phyloP scores from a whole-genome alignment of 1,140 invertebrate genomes.

The Drosophila seguyi region DNA sequence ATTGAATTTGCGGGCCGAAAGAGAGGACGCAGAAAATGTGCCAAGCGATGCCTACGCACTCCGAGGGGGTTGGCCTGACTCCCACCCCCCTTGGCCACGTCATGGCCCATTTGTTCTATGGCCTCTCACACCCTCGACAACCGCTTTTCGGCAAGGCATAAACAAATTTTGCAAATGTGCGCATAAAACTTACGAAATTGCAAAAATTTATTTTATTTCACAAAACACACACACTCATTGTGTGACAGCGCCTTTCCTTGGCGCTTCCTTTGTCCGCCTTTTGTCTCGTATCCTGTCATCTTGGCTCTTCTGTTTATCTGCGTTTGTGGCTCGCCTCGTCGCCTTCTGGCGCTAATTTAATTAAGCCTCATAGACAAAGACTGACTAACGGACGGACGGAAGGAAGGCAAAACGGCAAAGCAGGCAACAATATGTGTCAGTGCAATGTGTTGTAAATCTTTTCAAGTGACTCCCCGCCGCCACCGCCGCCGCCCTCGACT shows the following conservation, averaged over 20 bases:
- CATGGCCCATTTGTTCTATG: conserved; percentile 46
- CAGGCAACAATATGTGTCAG: conserved; percentile 66
- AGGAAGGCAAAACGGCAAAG: not conserved
- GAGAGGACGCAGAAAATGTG: conserved; percentile 22
- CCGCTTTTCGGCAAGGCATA: conserved; percentile 48
- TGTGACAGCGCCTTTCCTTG: conserved; percentile 19
- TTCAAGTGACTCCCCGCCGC: conserved; percentile 41
- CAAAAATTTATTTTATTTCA: conserved; percentile 66
- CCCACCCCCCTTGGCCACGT: conserved; percentile 20
- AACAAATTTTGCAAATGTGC: conserved; percentile 75
- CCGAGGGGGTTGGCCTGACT: not conserved
- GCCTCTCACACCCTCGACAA: conserved; percentile 8
- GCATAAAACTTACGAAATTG: conserved; percentile 80
- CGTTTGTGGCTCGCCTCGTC: conserved; percentile 54
- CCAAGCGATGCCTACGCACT: conserved; percentile 39
- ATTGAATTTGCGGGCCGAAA: conserved; percentile 66
- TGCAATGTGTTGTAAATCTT: conserved; percentile 73
- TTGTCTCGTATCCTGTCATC: conserved; percentile 29
- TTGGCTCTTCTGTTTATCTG: conserved; percentile 44
- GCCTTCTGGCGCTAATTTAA: conserved; percentile 78
- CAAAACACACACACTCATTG: conserved; percentile 12
- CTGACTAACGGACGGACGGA: conserved; percentile 49
- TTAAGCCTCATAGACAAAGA: conserved; percentile 66
- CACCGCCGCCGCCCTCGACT: not conserved
- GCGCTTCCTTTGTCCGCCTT: conserved; percentile 32